A percentile compares a stretch with the other conserved stretches of the same genome.
Evolutionary conservation across 2,113 vertebrate genomes (phyloP).

Genomic region (Zapus hudsonius): DNA sequence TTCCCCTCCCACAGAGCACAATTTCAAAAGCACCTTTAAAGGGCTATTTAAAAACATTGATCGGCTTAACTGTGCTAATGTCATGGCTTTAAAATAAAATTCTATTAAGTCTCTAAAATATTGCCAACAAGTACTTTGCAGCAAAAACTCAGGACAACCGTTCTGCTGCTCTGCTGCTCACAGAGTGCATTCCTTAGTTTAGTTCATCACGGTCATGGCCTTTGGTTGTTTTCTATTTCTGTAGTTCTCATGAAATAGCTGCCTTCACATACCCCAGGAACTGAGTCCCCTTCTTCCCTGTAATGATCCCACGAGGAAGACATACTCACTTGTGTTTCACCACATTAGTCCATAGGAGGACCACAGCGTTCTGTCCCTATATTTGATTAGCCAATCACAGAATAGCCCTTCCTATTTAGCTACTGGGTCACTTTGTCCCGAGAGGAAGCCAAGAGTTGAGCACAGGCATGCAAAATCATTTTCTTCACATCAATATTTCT

Average conservation of each 20-base stretch:
- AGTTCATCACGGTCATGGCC: slow-evolving; percentile 18
- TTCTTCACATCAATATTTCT: not conserved
- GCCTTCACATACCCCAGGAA: slow-evolving; percentile 8
- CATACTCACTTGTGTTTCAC: not conserved
- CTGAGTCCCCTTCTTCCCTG: not conserved
- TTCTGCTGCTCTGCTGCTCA: slow-evolving; percentile 56
- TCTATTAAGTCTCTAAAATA: slow-evolving; percentile 81
- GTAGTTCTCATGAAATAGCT: slow-evolving; percentile 28
- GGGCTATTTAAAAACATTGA: slow-evolving; percentile 79
- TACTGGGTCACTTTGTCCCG: not conserved
- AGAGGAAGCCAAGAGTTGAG: not conserved
- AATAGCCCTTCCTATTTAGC: not conserved
- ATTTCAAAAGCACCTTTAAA: slow-evolving; percentile 76
- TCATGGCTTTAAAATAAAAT: slow-evolving; percentile 82
- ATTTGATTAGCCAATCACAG: not conserved
- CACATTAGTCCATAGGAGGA: not conserved
- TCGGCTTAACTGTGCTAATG: slow-evolving; percentile 83
- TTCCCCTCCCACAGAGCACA: slow-evolving; percentile 77
- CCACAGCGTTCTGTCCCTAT: not conserved
- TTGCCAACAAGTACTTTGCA: slow-evolving; percentile 74
- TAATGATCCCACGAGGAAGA: not conserved
- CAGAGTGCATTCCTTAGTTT: slow-evolving; percentile 54
- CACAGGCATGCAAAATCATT: not conserved
- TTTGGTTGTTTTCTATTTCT: slow-evolving; percentile 64
- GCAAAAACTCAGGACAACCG: slow-evolving; percentile 68